These are phyloP conservation scores for Eledona agricola DNA, from an alignment of 2,888 invertebrate genomes.

Conservation along the genomic window DNA sequence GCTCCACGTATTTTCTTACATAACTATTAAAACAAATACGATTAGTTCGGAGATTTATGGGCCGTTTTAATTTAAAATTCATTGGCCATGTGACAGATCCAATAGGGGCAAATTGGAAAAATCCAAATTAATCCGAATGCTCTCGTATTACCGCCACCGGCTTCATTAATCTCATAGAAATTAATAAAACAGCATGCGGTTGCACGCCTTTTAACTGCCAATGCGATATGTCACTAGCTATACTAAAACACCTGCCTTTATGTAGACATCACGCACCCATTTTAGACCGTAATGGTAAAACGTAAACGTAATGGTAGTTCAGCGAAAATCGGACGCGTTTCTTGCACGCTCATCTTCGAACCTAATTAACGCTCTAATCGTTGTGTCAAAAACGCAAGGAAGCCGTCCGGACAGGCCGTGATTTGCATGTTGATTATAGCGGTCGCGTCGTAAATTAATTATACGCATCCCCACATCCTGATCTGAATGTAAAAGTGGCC, in stretches of 20 bases:
- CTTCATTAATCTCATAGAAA: slow-evolving; percentile 30
- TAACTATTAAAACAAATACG: slow-evolving; percentile 37
- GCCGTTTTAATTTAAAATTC: slow-evolving; percentile 35
- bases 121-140: slow-evolving; percentile 24
- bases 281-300: no score
- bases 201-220: slow-evolving; percentile 28
- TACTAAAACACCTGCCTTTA: no score
- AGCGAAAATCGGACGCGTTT: no score
- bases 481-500: slow-evolving; percentile 7
- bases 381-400: slow-evolving; percentile 10
- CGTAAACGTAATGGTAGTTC: no score
- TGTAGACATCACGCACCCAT: no score
- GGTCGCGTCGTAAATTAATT: slow-evolving; percentile 9
- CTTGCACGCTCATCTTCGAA: no score
- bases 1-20: slow-evolving; percentile 29
- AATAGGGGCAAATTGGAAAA: slow-evolving; percentile 30
- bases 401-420: slow-evolving; percentile 5
- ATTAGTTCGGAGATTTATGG: slow-evolving; percentile 32
- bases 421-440: slow-evolving; percentile 17
- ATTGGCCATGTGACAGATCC: slow-evolving; percentile 30
- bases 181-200: slow-evolving; percentile 15
- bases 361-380: no score
- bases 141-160: slow-evolving; percentile 27
- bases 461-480: slow-evolving; percentile 7
- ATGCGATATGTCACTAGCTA: slow-evolving; percentile 28